Base-by-base conservation (phyloP, 2,888 invertebrate genomes). In the Cryptus viduatorius region DNA sequence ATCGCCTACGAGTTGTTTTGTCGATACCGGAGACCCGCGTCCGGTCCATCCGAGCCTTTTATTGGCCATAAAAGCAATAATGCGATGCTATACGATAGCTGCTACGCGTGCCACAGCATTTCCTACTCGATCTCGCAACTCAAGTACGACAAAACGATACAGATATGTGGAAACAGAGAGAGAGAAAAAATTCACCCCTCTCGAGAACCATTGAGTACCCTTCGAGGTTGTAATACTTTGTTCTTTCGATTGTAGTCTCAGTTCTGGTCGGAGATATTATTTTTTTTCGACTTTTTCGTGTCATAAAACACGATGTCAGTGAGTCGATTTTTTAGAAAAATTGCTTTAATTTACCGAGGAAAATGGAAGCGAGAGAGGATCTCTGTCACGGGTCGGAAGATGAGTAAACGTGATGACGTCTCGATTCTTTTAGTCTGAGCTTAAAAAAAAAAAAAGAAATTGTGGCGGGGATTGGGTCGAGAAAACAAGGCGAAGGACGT, bases 31-130 rank as follows among this genome's bases (percentile, higher is more conserved):
- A 82, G 83, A 85, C 77, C 80, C 82, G 84, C 78, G 79, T 87
- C 87, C 88, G 89, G 87, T 87, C 87, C 87, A 89, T 91, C 89
- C 86, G 89, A 24, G 89, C 90, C 89, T 92, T 92, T 93, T 93
- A 93, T 93, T 93, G 93, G 90, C 93, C 90, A 93, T 93, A 93
- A 93, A 93, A 92, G 92, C 92, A 93, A 93, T 93, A 93, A 93
- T 93, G 89, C 92, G 91, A 90, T 90, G 88, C 90, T 89, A 89
- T 91, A 88, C 90, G 89, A 90, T 91, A 88, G 79, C 75, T 31
- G 48, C 37, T 16, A 71, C 91, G 90, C 91, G 90, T 90, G 90
- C 89, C 91, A 67, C 61, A 69, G 71, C 71, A 53, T 83, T 53
- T 53, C 78, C 77, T 19, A 44, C 65, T 64, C 77, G 80, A 82